These are phyloP conservation scores for Zaprionus lachaisei DNA, from an alignment of 1,140 invertebrate genomes.

Conservation along the genomic window DNA sequence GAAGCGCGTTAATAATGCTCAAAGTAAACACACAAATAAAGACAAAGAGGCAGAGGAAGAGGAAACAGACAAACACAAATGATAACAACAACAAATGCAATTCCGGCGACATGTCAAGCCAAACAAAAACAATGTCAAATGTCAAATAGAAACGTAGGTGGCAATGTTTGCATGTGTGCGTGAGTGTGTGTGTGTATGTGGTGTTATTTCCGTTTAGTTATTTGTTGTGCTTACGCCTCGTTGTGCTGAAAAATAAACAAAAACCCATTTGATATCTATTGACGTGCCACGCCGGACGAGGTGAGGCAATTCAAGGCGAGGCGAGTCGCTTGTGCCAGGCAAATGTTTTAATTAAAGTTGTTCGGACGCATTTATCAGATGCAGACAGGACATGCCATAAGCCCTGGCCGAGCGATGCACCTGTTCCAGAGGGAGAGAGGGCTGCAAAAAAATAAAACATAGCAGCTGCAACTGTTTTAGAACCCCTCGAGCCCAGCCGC, in stretches of 20 bases:
- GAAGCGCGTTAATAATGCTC: slow-evolving; percentile 63
- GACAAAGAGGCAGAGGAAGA: neutral
- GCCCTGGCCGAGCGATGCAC: slow-evolving; percentile 18
- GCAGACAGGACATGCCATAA: slow-evolving; percentile 74
- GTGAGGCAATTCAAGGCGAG: neutral
- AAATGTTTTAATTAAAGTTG: slow-evolving; percentile 81
- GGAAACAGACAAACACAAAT: slow-evolving; percentile 5
- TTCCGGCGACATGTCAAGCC: slow-evolving; percentile 73
- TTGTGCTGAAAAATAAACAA: slow-evolving; percentile 77
- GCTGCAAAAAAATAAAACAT: slow-evolving; percentile 11
- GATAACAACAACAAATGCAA: slow-evolving; percentile 48
- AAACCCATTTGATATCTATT: slow-evolving; percentile 57
- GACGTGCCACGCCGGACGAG: slow-evolving; percentile 45
- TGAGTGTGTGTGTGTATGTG: slow-evolving; percentile 16
- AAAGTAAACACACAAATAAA: slow-evolving; percentile 59
- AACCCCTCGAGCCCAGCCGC: neutral
- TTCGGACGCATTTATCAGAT: slow-evolving; percentile 77
- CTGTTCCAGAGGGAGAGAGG: slow-evolving; percentile 9
- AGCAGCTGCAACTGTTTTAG: slow-evolving; percentile 36
- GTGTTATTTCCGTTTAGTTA: slow-evolving; percentile 48
- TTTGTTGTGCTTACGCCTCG: slow-evolving; percentile 80
- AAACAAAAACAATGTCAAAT: slow-evolving; percentile 63
- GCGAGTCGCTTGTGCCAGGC: slow-evolving; percentile 11
- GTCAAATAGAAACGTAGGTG: slow-evolving; percentile 34
- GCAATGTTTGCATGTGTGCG: neutral